A percentile compares a stretch with the other conserved stretches of the same genome.
Conservation (phyloP, 2,113 vertebrate species). For the Misgurnus mizolepis region DNA sequence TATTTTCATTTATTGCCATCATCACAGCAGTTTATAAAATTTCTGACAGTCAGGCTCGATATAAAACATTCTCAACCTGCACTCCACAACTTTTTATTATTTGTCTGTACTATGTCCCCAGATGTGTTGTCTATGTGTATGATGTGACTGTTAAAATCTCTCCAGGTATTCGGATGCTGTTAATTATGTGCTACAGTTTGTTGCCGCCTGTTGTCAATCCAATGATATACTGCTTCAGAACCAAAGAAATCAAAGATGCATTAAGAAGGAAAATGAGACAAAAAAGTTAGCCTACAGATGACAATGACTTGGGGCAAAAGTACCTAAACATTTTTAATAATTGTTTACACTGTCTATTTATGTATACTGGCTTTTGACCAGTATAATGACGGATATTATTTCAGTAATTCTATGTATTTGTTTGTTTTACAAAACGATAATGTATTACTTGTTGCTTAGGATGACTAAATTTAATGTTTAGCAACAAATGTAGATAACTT, state of each 20-base stretch:
- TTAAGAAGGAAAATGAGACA: slow-evolving; percentile 51
- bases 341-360: too few species aligned
- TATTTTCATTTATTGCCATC: slow-evolving; percentile 64
- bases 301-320: background rate
- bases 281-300: slow-evolving; percentile 37
- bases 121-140: slow-evolving; percentile 68
- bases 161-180: slow-evolving; percentile 59
- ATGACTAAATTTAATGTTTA: too few species aligned
- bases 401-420: too few species aligned
- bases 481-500: too few species aligned
- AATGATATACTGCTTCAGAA: slow-evolving; percentile 71
- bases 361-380: too few species aligned
- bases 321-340: background rate
- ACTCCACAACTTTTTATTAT: slow-evolving; percentile 70
- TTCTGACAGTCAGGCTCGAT: slow-evolving; percentile 40
- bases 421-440: too few species aligned
- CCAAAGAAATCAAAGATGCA: slow-evolving; percentile 64
- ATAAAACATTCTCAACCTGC: slow-evolving; percentile 68
- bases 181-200: slow-evolving; percentile 70
- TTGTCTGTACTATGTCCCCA: slow-evolving; percentile 69
- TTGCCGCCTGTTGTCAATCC: slow-evolving; percentile 69
- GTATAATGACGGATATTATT: too few species aligned
- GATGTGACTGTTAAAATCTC: slow-evolving; percentile 47
- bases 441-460: too few species aligned
- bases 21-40: slow-evolving; percentile 63